Base-by-base conservation (phyloP, 2,888 invertebrate species). In the Syrista parreyssii region DNA sequence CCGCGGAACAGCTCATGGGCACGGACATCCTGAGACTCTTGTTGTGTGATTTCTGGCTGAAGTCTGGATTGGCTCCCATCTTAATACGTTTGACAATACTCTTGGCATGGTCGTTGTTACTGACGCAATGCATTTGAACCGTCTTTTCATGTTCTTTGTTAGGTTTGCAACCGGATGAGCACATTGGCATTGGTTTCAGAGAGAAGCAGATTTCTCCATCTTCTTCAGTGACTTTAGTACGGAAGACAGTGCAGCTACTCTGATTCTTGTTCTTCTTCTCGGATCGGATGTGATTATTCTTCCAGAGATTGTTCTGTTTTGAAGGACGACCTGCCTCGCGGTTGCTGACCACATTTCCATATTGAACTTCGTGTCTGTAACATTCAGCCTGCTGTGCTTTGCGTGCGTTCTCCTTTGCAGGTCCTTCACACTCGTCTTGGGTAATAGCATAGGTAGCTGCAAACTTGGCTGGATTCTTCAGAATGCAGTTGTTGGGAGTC, bases 141-240 rank as follows among this genome's bases (percentile, higher is more conserved):
- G 90, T 90, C 87, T 93, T 93, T 23, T 91, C 86, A 79, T 92
- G 90, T 81, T 91, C 92, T 1, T 90, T 89, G 11, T 87, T 87
- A 9, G 92, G 89, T 68, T 88, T 89, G 91, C 94, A 94, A 15
- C 91, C 90, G 0, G 91, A 88, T 78, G 92, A 91, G 91, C 96
- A 96, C 1, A 92, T 88, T 1, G 94, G 92, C 35, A 95, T 83
- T 0, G 93, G 93, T 23, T 91, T 92, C 12, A 92, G 91, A 11
- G 94, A 93, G 89, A 96, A 95, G 90, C 95, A 96, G 79, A 94
- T 93, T 84, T 94, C 91, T 0, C 92, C 92, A 72, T 92, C 91
- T 80, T 92, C 83, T 83, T 93, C 92, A 73, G 92, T 92, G 85
- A 89, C 79, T 35, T 84, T 82, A 4, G 88, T 88, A 23, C 82